phyloP scores from a whole-genome alignment of 2,888 invertebrate species.

The Pecten maximus region DNA sequence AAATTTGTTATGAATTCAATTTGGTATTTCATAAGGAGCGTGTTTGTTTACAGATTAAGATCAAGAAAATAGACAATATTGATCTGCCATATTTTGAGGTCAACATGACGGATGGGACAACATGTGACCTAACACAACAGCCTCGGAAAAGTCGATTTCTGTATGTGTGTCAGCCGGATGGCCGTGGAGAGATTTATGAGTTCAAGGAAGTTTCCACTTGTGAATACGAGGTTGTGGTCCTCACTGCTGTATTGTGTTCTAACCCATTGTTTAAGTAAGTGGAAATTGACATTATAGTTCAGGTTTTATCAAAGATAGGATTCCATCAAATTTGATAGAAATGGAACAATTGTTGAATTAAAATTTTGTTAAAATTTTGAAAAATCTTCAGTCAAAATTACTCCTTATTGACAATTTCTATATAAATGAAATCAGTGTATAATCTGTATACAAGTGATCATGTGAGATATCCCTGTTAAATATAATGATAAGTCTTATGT shows the following conservation, averaged over 20 bases:
- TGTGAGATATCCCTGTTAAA: too few species aligned
- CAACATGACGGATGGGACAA: conserved; percentile 91
- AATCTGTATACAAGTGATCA: too few species aligned
- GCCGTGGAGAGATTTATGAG: conserved; percentile 95
- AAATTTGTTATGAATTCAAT: too few species aligned
- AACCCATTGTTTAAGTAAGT: conserved; percentile 89
- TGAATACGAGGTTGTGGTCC: conserved; percentile 95
- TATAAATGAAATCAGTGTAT: too few species aligned
- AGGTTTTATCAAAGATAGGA: background rate
- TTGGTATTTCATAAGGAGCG: background rate
- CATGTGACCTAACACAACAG: conserved; percentile 94
- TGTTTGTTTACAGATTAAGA: conserved; percentile 82
- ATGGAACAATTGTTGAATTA: background rate
- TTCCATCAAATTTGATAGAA: background rate
- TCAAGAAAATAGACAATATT: conserved; percentile 89
- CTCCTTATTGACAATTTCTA: too few species aligned
- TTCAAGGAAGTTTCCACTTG: conserved; percentile 96
- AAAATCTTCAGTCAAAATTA: too few species aligned
- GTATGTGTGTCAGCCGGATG: conserved; percentile 93
- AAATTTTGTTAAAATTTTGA: too few species aligned
- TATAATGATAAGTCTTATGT: too few species aligned
- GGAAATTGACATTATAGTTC: background rate
- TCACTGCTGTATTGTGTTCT: conserved; percentile 92
- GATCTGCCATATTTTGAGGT: conserved; percentile 92
- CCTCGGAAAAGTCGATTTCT: conserved; percentile 91